These are phyloP conservation scores for Microtus oregoni DNA, from an alignment of 2,113 vertebrate genomes.

Conservation along the genomic window DNA sequence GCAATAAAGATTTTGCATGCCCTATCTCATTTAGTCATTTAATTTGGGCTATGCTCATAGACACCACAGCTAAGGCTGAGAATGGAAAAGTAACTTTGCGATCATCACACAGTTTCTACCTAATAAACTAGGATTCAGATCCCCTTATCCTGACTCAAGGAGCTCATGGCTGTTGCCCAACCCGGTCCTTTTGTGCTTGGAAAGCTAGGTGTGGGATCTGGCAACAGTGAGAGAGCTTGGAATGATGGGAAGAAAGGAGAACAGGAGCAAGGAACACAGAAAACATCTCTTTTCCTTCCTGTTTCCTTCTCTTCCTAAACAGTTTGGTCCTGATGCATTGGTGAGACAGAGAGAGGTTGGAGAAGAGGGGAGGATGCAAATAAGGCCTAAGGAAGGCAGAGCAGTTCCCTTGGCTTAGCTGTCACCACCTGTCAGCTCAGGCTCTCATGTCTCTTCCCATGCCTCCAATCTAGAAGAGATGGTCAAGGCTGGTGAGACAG, in stretches of 20 bases:
- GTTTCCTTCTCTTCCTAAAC: neutral
- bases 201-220: neutral
- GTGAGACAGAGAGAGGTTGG: neutral
- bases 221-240: neutral
- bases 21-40: neutral
- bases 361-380: neutral
- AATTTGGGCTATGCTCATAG: neutral
- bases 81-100: neutral
- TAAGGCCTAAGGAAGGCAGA: neutral
- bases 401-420: neutral
- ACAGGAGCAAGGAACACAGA: neutral
- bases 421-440: neutral
- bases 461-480: neutral
- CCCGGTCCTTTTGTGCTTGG: neutral
- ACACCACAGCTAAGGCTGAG: neutral
- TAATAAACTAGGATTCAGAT: neutral
- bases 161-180: neutral
- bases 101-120: neutral
- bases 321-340: neutral
- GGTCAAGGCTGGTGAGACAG: neutral
- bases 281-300: neutral
- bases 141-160: neutral
- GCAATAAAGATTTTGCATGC: neutral
- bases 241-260: neutral
- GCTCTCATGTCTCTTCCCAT: neutral